phyloP scores from a whole-genome alignment of 1,140 invertebrate genomes.

The Drosophila ercepeae region DNA sequence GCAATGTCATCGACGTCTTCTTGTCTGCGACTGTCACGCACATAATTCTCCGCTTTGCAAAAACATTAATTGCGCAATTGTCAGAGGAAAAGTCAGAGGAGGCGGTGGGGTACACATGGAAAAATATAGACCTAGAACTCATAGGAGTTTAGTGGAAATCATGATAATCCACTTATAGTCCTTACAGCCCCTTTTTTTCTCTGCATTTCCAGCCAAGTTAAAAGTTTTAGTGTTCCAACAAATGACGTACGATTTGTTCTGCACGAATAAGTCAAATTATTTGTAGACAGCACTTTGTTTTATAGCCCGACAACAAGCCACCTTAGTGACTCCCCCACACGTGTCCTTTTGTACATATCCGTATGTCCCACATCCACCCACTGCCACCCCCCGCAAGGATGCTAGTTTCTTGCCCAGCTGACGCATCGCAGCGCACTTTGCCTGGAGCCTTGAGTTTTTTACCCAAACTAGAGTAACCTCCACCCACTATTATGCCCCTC shows the following conservation, averaged over 20 bases:
- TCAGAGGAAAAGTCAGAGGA: conserved; percentile 16
- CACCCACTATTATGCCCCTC: conserved; percentile 11
- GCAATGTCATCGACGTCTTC: conserved; percentile 35
- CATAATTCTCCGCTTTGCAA: conserved; percentile 60
- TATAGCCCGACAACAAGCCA: conserved; percentile 70
- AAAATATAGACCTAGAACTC: no score
- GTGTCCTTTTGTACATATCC: not conserved
- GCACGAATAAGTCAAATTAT: conserved; percentile 80
- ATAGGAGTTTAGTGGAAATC: no score
- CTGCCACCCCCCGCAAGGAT: conserved; percentile 8
- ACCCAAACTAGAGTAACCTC: conserved; percentile 30
- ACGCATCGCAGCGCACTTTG: conserved; percentile 36
- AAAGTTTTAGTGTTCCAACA: conserved; percentile 73
- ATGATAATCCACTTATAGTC: no score
- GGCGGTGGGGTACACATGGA: not conserved
- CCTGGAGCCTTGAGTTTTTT: conserved; percentile 32
- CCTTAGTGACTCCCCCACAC: conserved; percentile 18
- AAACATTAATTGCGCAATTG: conserved; percentile 79
- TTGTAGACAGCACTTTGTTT: conserved; percentile 81
- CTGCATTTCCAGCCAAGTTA: conserved; percentile 16
- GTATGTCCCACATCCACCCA: conserved; percentile 3
- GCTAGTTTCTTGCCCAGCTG: conserved; percentile 50
- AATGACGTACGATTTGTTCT: conserved; percentile 81
- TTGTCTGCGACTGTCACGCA: conserved; percentile 70
- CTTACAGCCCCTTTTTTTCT: no score